Evolutionary conservation across 1,140 invertebrate species (phyloP).

Genomic region (Zaprionus tsacasi): DNA sequence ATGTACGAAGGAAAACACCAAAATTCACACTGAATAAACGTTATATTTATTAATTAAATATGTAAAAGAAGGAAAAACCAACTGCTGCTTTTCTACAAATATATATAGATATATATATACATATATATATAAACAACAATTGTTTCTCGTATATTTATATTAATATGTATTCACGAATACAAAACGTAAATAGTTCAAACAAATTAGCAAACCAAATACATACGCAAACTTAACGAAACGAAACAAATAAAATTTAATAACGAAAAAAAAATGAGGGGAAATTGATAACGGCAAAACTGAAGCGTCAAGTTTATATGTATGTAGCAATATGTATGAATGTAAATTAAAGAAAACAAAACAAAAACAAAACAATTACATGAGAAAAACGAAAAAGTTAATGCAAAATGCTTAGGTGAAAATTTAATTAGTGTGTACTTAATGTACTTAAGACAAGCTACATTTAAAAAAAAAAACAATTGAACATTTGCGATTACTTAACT

Average conservation of each 20-base stretch:
- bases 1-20: slow-evolving; percentile 68
- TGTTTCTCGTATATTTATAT: slow-evolving; percentile 82
- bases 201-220: slow-evolving; percentile 80
- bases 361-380: slow-evolving; percentile 42
- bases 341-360: slow-evolving; percentile 65
- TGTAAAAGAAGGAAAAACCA: slow-evolving; percentile 53
- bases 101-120: slow-evolving; percentile 47
- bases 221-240: slow-evolving; percentile 65
- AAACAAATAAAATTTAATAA: slow-evolving; percentile 28
- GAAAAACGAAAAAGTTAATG: slow-evolving; percentile 62
- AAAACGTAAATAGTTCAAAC: slow-evolving; percentile 77
- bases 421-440: slow-evolving; percentile 81
- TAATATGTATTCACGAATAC: slow-evolving; percentile 65
- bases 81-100: slow-evolving; percentile 77
- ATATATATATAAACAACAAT: slow-evolving; percentile 65
- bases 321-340: slow-evolving; percentile 80
- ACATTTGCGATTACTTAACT: slow-evolving; percentile 74
- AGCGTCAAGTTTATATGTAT: slow-evolving; percentile 77
- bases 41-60: slow-evolving; percentile 82
- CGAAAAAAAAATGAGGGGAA: slow-evolving; percentile 22
- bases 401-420: slow-evolving; percentile 81
- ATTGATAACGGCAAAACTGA: slow-evolving; percentile 50
- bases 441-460: slow-evolving; percentile 68
- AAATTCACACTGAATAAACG: slow-evolving; percentile 81
- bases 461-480: slow-evolving; percentile 62